Percentiles rank a stretch among this genome's conserved stretches.
Conservation (phyloP, 2,113 vertebrate genomes). For the Empidonax traillii region DNA sequence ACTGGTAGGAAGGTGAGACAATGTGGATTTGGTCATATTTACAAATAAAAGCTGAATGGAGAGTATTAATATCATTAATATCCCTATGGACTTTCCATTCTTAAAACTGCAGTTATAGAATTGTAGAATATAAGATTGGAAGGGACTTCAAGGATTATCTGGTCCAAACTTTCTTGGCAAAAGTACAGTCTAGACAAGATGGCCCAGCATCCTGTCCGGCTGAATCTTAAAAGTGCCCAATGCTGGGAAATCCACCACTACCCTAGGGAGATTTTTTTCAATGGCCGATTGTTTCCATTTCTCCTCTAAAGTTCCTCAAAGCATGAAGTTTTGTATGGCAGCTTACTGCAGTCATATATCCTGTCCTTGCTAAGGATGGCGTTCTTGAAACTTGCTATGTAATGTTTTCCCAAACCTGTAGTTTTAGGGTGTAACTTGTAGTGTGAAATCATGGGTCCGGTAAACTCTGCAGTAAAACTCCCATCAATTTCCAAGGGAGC, state of each 20-base stretch:
- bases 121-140: neutral
- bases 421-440: neutral
- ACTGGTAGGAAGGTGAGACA: neutral
- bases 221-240: neutral
- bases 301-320: neutral
- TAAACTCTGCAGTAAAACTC: neutral
- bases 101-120: neutral
- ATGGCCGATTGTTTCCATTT: neutral
- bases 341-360: neutral
- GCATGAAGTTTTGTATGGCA: neutral
- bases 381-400: neutral
- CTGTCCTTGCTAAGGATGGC: neutral
- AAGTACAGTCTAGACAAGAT: neutral
- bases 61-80: neutral
- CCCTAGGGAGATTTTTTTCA: neutral
- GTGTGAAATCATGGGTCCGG: neutral
- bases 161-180: neutral
- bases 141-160: neutral
- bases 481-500: neutral
- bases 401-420: neutral
- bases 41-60: neutral
- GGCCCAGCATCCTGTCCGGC: neutral
- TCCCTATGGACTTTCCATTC: neutral
- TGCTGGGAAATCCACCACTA: neutral
- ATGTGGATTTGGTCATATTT: neutral